Evolutionary conservation across 2,797 vertebrate species (phyloP).

Genomic region (Sylvia borin): DNA sequence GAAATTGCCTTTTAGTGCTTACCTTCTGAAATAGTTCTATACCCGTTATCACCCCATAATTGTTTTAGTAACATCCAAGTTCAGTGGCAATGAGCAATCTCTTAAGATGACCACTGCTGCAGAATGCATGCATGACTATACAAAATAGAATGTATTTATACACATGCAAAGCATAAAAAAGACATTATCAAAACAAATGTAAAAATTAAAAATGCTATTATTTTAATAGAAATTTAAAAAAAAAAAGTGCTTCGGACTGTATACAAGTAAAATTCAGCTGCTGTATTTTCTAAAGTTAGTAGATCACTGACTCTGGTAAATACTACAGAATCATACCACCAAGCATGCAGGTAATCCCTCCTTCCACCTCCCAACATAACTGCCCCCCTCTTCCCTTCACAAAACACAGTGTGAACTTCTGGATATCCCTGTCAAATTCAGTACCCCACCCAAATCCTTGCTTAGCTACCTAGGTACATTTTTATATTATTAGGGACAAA

Average conservation of each 20-base stretch:
- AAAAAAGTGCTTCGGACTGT: not conserved
- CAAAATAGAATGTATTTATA: not conserved
- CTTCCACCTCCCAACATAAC: not conserved
- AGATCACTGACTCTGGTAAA: not conserved
- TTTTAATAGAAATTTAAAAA: not conserved
- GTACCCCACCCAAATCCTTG: not conserved
- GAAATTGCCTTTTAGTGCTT: conserved; percentile 31
- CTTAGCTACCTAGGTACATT: not conserved
- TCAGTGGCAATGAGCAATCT: not conserved
- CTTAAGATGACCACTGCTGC: not conserved
- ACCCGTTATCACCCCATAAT: not conserved
- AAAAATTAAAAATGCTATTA: not conserved
- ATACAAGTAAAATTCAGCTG: not conserved
- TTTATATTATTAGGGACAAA: not conserved
- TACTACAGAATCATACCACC: not conserved
- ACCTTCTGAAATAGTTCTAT: not conserved
- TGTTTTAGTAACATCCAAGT: conserved; percentile 3
- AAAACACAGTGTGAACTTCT: not conserved
- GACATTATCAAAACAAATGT: not conserved
- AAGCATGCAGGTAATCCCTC: not conserved
- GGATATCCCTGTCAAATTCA: not conserved
- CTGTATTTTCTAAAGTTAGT: not conserved
- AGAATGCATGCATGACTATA: not conserved
- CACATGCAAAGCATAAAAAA: not conserved
- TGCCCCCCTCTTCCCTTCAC: not conserved